Conservation (phyloP, 2,113 vertebrate species). For the Ceyx margarethae region DNA sequence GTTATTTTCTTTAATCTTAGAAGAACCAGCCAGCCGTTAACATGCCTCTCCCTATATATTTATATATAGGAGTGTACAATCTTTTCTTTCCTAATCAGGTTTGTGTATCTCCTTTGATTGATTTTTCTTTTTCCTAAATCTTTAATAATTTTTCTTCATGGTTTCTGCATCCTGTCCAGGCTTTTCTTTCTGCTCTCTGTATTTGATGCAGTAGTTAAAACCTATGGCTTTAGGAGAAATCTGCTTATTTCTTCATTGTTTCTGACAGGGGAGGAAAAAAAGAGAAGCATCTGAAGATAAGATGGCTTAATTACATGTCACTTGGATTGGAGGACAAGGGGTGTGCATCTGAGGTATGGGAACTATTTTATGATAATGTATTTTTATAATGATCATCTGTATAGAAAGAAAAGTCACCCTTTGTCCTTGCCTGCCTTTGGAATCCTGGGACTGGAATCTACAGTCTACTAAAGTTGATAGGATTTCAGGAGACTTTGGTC, state of each 20-base stretch:
- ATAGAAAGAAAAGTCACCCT: background rate
- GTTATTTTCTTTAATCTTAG: slow-evolving; percentile 69
- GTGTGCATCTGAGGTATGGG: background rate
- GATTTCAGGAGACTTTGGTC: background rate
- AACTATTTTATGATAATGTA: background rate
- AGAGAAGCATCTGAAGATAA: slow-evolving; percentile 31
- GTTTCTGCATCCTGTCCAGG: slow-evolving; percentile 30
- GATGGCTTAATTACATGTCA: slow-evolving; percentile 6
- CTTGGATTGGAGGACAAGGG: background rate
- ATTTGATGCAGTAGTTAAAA: background rate
- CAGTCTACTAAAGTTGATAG: background rate
- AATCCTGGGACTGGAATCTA: background rate
- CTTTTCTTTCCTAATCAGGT: slow-evolving; percentile 66
- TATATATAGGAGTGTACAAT: slow-evolving; percentile 26
- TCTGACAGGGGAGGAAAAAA: background rate
- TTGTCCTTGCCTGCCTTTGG: background rate
- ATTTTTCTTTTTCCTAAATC: slow-evolving; percentile 56
- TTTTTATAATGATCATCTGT: background rate
- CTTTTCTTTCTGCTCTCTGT: slow-evolving; percentile 2
- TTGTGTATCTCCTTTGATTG: slow-evolving; percentile 58
- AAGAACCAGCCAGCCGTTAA: slow-evolving; percentile 54
- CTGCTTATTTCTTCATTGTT: slow-evolving; percentile 44
- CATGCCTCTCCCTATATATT: slow-evolving; percentile 23
- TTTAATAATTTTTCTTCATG: slow-evolving; percentile 64
- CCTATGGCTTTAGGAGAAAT: background rate